Conservation (phyloP, 2,113 vertebrate genomes). For the Odontesthes bonariensis region DNA sequence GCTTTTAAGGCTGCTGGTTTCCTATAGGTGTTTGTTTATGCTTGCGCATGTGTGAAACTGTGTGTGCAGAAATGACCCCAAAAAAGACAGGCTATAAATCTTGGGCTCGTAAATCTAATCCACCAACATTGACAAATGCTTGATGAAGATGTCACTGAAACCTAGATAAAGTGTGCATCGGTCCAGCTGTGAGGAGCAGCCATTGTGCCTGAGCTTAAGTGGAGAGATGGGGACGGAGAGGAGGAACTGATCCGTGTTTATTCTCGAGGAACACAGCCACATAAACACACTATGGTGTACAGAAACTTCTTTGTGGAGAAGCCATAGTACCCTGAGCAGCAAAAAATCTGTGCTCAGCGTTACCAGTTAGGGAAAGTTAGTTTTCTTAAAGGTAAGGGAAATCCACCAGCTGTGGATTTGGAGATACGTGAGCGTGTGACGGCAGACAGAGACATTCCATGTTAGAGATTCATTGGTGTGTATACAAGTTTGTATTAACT, state of each 20-base stretch:
- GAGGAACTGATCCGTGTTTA: conserved; percentile 55
- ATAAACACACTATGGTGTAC: conserved; percentile 19
- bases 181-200: conserved; percentile 64
- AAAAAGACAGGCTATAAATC: conserved; percentile 72
- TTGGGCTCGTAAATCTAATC: conserved; percentile 79
- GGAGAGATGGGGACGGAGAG: conserved; percentile 45
- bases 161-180: conserved; percentile 78
- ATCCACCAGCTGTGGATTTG: conserved; percentile 43
- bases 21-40: conserved; percentile 28
- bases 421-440: conserved; percentile 21
- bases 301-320: conserved; percentile 20
- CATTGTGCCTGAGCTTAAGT: conserved; percentile 52
- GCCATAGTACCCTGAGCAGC: conserved; percentile 22
- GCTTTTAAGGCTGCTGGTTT: conserved; percentile 24
- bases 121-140: conserved; percentile 82
- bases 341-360: conserved; percentile 42
- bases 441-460: not conserved
- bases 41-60: conserved; percentile 21
- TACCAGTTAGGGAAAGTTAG: conserved; percentile 32
- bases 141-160: conserved; percentile 85
- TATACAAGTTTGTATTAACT: not conserved
- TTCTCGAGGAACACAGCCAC: conserved; percentile 43
- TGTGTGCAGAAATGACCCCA: conserved; percentile 35
- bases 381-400: conserved; percentile 38
- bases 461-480: conserved; percentile 7